phyloP scores from a whole-genome alignment of 2,797 vertebrate species.

The Antrozous pallidus region DNA sequence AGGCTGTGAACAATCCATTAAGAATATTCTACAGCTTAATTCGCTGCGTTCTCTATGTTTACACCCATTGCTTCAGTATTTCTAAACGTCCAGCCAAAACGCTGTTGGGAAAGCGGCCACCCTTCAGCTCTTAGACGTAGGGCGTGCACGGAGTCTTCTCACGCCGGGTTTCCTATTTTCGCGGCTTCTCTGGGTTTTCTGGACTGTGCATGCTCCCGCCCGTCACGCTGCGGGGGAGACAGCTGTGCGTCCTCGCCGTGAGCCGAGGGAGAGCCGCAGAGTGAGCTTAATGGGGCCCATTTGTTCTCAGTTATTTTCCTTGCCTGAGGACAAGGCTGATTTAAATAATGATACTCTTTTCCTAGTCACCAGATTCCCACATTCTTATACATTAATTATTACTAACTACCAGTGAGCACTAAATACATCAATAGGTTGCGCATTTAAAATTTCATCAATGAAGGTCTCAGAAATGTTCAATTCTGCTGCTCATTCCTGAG shows the following conservation, averaged over 20 bases:
- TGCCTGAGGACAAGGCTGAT: constrained; percentile 57
- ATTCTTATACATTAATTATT: constrained; percentile 70
- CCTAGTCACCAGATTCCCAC: constrained; percentile 60
- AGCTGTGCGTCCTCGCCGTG: constrained; percentile 61
- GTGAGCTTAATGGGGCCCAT: constrained; percentile 59
- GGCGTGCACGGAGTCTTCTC: not conserved
- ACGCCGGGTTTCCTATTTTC: not conserved
- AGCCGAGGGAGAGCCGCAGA: constrained; percentile 34
- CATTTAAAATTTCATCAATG: constrained; percentile 11
- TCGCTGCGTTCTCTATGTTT: not conserved
- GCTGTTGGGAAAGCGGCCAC: not conserved
- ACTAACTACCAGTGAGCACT: constrained; percentile 44
- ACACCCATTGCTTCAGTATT: not conserved
- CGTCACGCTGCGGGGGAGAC: constrained; percentile 62
- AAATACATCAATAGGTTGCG: not conserved
- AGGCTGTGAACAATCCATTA: not conserved
- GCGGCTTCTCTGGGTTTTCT: not conserved
- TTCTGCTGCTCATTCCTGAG: not conserved
- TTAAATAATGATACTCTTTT: constrained; percentile 65
- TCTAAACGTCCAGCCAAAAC: not conserved
- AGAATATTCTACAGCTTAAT: constrained; percentile 4
- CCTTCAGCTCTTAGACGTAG: not conserved
- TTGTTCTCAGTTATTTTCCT: constrained; percentile 68
- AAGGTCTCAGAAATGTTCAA: not conserved
- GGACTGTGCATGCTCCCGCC: constrained; percentile 41